Base-by-base conservation (phyloP, 2,888 invertebrate genomes). In the Caenorhabditis doughertyi region DNA sequence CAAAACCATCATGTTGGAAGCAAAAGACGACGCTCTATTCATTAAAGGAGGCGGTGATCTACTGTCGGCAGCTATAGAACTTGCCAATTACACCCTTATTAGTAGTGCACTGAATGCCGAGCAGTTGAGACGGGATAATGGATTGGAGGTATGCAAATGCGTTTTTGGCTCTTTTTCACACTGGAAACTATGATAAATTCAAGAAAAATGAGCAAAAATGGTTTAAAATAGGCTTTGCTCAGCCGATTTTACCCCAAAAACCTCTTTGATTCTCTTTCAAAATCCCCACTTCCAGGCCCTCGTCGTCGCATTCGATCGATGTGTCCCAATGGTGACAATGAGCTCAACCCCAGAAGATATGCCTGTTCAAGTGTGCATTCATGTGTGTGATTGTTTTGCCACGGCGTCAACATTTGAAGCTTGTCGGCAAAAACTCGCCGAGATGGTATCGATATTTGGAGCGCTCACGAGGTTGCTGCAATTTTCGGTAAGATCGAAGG, bases 21-120 rank as follows among this genome's bases (percentile, higher is more conserved):
- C 97, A 0, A 95, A 95, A 70, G 98, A 98, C 91, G 97, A 97
- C 77, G 94, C 95, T 88, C 93, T 99, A 88, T 99, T 99, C 93
- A 95, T 95, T 3, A 96, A 96, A 62, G 88, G 89, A 25, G 88
- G 89, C 92, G 71, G 93, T 1, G 95, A 95, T 29, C 93, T 99
- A 47, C 93, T 99, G 86, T 95, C 96, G 0, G 96, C 97, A 21
- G 97, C 98, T 3, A 95, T 96, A 85, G 97, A 97, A 92, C 94
- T 99, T 35, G 96, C 97, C 65, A 98, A 96, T 93, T 96, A 97
- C 91, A 99, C 98, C 0, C 96, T 99, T 3, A 95, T 95, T 88
- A 98, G 98, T 93, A 98, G 98, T 0, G 95, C 97, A 13, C 93
- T 99, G 51, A 99, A 99, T 93, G 99, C 98, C 0, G 98, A 99